phyloP scores from a whole-genome alignment of 2,797 vertebrate genomes.

The Eremophila alpestris region DNA sequence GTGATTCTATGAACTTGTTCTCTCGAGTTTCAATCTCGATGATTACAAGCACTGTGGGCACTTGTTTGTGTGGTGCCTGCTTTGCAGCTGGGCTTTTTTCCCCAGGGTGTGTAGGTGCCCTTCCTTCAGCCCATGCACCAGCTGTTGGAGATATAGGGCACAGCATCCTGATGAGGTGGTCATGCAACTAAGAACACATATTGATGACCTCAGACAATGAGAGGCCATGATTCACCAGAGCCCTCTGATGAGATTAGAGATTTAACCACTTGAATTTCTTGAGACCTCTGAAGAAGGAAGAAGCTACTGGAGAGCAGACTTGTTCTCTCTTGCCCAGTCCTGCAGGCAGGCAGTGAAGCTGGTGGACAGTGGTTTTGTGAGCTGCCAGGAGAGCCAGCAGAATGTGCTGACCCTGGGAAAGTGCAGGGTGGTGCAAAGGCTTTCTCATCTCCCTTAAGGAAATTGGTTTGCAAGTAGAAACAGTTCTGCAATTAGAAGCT shows the following conservation, averaged over 20 bases:
- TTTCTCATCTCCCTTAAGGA: background rate
- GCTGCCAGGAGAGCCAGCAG: background rate
- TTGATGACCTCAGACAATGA: background rate
- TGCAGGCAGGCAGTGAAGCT: background rate
- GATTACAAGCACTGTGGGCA: background rate
- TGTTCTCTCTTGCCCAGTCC: background rate
- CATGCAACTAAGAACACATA: background rate
- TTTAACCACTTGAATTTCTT: background rate
- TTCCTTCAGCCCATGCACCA: background rate
- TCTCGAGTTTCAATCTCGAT: background rate
- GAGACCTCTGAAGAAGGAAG: background rate
- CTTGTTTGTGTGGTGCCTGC: background rate
- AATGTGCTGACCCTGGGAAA: constrained; percentile 7
- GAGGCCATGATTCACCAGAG: background rate
- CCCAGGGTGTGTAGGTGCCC: background rate
- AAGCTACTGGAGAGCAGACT: background rate
- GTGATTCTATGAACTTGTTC: background rate
- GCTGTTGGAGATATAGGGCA: background rate
- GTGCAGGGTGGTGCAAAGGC: background rate
- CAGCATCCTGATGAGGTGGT: background rate
- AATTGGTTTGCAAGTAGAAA: constrained; percentile 38
- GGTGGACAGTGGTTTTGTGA: constrained; percentile 31
- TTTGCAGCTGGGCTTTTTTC: background rate
- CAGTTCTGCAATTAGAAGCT: constrained; percentile 21
- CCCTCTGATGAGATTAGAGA: background rate